Evolutionary conservation across 1,140 invertebrate species (phyloP), one percentile per base, ranked within the genome.

Genomic region (Drosophila nasuta): DNA sequence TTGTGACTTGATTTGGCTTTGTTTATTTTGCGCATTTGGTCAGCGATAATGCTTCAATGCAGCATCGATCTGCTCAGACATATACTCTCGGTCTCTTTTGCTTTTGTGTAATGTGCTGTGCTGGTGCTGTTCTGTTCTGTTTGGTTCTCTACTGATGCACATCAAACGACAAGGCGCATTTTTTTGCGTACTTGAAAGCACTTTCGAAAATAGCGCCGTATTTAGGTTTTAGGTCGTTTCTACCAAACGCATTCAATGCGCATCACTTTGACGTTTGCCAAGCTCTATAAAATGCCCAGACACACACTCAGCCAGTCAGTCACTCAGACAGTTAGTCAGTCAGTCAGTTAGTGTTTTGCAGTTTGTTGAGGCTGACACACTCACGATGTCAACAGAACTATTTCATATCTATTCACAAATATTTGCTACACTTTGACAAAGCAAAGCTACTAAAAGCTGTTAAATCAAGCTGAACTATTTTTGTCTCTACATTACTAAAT

Each of bases 191-290:
- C 62, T 77, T 77, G 75, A 77, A 77, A 77, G 72, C 72, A 75
- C 72, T 75, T 75, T 70, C 72, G 72, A 75, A 75, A 75, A 77
- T 77, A 77, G 71, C 75, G 75, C 75, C 78, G 78, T 81, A 81
- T 81, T 81, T 81, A 81, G 78, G 78, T 81, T 81, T 81, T 81
- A 78, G 78, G 78, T 77, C 75, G 75, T 75, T 75, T 75, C 54
- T 48, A 59, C 46, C 71, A 74, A 71, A 81, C 70, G 75, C 75
- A 78, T 80, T 81, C 78, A 80, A 80, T 64, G 75, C 78, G 71
- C 62, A 81, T 81, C 78, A 80, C 75, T 70, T 80, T 81, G 78
- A 81, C 78, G 75, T 78, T 75, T 75, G 69, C 76, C 73, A 74
- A 66, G 79, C 30, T 80, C 73, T 76, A 64, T 75, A 76, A 56